Conservation (phyloP, 1,140 invertebrate species). For the Cryptotermes secundus region DNA sequence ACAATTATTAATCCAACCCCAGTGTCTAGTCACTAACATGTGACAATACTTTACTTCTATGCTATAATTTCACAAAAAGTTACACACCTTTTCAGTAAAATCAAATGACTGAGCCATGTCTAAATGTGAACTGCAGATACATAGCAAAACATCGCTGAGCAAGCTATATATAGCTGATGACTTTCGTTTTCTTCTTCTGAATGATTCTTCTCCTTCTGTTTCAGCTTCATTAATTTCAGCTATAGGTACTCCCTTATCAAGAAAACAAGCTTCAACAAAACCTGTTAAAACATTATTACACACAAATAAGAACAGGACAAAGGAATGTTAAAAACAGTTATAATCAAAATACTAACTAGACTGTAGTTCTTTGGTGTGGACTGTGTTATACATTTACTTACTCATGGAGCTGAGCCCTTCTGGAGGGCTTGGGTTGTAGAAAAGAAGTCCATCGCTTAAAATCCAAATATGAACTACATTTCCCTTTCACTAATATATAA, state of each 20-base stretch:
- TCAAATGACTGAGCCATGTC: constrained; percentile 6
- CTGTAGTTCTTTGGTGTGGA: too few species aligned
- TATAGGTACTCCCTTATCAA: constrained; percentile 3
- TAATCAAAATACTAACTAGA: too few species aligned
- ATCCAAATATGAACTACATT: too few species aligned
- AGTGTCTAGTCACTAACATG: too few species aligned
- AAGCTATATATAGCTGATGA: neutral
- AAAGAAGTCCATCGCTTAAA: too few species aligned
- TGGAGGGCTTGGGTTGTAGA: too few species aligned
- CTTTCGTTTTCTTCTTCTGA: neutral
- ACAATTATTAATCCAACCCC: too few species aligned
- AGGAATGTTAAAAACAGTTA: too few species aligned
- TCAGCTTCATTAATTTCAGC: neutral
- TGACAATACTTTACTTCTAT: too few species aligned
- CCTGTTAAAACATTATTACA: constrained; percentile 21
- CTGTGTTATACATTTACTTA: too few species aligned
- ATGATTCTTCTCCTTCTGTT: neutral
- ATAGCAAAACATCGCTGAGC: neutral
- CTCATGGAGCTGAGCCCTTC: too few species aligned
- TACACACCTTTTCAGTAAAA: constrained; percentile 17
- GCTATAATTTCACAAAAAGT: neutral
- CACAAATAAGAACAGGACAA: neutral
- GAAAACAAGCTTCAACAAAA: neutral
- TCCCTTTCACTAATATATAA: too few species aligned
- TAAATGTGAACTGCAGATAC: constrained; percentile 20